Percentiles rank a stretch among this genome's conserved stretches.
Conservation (phyloP, 2,888 invertebrate species). For the Drosophila hamatofila region DNA sequence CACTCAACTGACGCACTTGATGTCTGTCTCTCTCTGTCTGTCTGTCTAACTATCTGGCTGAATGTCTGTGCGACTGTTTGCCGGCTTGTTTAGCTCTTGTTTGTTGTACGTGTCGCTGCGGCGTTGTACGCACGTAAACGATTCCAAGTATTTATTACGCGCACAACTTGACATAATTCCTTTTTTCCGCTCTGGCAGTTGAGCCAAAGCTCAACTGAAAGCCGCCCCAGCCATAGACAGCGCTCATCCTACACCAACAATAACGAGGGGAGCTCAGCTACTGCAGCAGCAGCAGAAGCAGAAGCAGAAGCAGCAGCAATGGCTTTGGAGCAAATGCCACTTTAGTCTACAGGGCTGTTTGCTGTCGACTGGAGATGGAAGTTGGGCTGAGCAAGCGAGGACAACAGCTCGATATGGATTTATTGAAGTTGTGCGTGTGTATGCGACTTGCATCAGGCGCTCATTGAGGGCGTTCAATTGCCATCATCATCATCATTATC, state of each 20-base stretch:
- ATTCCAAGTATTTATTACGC: conserved; percentile 81
- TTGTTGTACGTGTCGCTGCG: conserved; percentile 70
- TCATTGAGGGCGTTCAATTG: conserved; percentile 63
- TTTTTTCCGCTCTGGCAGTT: conserved; percentile 68
- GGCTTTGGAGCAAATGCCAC: conserved; percentile 41
- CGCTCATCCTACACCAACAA: not conserved
- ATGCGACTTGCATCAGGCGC: conserved; percentile 47
- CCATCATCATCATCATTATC: conserved; percentile 32
- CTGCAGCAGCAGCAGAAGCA: conserved; percentile 56
- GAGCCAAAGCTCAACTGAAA: conserved; percentile 33
- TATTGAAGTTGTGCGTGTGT: conserved; percentile 57
- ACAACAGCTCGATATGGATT: conserved; percentile 73
- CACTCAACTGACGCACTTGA: conserved; percentile 17
- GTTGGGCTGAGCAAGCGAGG: not conserved
- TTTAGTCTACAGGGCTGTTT: conserved; percentile 22
- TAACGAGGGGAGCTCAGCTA: conserved; percentile 40
- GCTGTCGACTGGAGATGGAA: not conserved
- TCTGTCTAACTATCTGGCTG: not conserved
- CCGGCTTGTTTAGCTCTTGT: conserved; percentile 50
- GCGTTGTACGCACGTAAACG: conserved; percentile 78
- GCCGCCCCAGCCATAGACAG: conserved; percentile 23
- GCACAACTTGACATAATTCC: conserved; percentile 82
- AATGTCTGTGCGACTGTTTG: conserved; percentile 30
- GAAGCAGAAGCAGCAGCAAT: conserved; percentile 43
- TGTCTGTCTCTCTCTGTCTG: not conserved